Evolutionary conservation across 2,888 invertebrate species (phyloP).

Genomic region (Dendrolimus pini): DNA sequence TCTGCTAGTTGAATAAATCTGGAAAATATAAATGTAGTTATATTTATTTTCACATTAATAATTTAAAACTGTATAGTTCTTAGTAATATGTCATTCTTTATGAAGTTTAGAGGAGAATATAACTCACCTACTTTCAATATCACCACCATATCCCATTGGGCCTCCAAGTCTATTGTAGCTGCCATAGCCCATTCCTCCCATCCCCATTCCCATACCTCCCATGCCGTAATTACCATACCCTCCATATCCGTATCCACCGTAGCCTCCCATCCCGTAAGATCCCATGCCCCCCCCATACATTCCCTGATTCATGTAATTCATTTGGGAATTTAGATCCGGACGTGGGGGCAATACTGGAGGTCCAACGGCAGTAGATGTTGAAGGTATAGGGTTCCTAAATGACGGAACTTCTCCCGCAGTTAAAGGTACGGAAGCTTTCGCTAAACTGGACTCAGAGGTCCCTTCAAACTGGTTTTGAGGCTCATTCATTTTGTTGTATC

Average conservation of each 20-base stretch:
- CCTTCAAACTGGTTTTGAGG: slow-evolving; percentile 38
- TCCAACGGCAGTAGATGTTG: slow-evolving; percentile 29
- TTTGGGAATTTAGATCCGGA: slow-evolving; percentile 38
- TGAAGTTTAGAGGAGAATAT: too few relatives aligned
- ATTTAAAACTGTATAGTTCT: too few relatives aligned
- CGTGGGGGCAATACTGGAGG: slow-evolving; percentile 53
- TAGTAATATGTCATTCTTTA: too few relatives aligned
- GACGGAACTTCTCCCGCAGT: slow-evolving; percentile 25
- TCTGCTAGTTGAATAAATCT: slow-evolving; percentile 93
- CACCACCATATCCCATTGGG: slow-evolving; percentile 50
- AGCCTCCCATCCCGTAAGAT: slow-evolving; percentile 32
- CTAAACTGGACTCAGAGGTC: slow-evolving; percentile 39
- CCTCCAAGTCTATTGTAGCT: slow-evolving; percentile 59
- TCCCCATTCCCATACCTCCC: slow-evolving; percentile 31
- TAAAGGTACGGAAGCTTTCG: slow-evolving; percentile 32
- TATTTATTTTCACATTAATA: neutral
- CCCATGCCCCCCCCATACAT: slow-evolving; percentile 16
- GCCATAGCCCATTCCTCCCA: slow-evolving; percentile 46
- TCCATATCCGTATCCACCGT: slow-evolving; percentile 24
- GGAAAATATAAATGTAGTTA: slow-evolving; percentile 22
- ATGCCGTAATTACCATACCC: slow-evolving; percentile 27
- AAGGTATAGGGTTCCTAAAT: slow-evolving; percentile 42
- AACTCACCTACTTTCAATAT: slow-evolving; percentile 79
- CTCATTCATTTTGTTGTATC: slow-evolving; percentile 42
- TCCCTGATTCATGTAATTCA: slow-evolving; percentile 36